These are phyloP conservation scores for Boloria euphrosyne DNA, from an alignment of 2,888 invertebrate species.

Conservation along the genomic window DNA sequence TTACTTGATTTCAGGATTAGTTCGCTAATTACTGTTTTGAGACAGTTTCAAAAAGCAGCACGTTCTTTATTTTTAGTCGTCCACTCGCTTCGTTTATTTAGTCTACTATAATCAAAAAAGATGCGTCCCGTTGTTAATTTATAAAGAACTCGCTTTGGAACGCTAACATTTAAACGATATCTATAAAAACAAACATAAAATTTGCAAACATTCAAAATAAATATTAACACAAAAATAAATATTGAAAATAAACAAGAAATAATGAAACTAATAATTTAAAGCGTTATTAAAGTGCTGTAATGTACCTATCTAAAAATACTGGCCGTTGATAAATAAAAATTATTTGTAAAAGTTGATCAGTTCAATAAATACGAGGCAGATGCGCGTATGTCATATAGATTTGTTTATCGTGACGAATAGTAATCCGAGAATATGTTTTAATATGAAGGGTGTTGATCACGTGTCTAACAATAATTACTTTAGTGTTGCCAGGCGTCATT, in stretches of 20 bases:
- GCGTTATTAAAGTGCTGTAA: slow-evolving; percentile 22
- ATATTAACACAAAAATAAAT: slow-evolving; percentile 5
- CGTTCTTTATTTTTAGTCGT: slow-evolving; percentile 43
- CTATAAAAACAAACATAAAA: slow-evolving; percentile 18
- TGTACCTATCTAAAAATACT: slow-evolving; percentile 26
- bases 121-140: slow-evolving; percentile 16
- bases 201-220: slow-evolving; percentile 1
- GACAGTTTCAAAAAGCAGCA: slow-evolving; percentile 65
- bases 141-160: slow-evolving; percentile 23
- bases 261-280: slow-evolving; percentile 28
- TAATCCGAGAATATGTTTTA: slow-evolving; percentile 47
- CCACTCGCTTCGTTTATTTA: slow-evolving; percentile 25
- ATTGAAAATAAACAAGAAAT: slow-evolving; percentile 15
- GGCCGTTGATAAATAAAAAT: slow-evolving; percentile 30
- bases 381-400: slow-evolving; percentile 35
- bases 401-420: slow-evolving; percentile 44
- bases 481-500: slow-evolving; percentile 53
- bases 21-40: slow-evolving; percentile 70
- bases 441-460: slow-evolving; percentile 54
- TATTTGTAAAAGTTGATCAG: slow-evolving; percentile 27
- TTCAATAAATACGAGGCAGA: slow-evolving; percentile 37
- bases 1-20: slow-evolving; percentile 71
- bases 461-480: slow-evolving; percentile 72
- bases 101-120: slow-evolving; percentile 26
- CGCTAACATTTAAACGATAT: slow-evolving; percentile 1